Evolutionary conservation across 2,113 vertebrate genomes (phyloP), one percentile per base, ranked within the genome.

Genomic region (Panurus biarmicus): DNA sequence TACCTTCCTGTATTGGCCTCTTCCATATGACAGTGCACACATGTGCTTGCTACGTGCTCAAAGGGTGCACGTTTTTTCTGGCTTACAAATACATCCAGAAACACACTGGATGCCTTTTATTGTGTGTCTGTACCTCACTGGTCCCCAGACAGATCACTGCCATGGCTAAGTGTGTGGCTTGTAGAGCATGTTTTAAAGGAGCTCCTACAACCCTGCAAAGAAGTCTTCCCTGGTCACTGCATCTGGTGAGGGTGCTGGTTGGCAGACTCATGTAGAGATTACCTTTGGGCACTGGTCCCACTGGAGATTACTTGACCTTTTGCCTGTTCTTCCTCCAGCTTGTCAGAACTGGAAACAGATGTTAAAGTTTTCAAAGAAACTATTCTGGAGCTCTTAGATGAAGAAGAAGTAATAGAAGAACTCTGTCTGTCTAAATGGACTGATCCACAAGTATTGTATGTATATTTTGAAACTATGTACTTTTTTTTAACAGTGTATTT

Each of bases 291-390:
- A 2, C 31, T 64, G 75, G 16, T 88, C 60, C 28, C 45, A 14
- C 28, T 81, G 85, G 57, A 44, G 72, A 42, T 90, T 83, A 40
- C 44, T 79, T 95, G 51, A 96, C 56, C 8, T 83, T 87, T 89
- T 93, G 54, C 40, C 50, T 90, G 20, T 89, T 94, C 73, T 94
- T 95, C 72, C 87, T 96, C 74, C 95, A 99, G 99, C 96, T 97
- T 99, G 33, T 99, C 99, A 89, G 99, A 99, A 97, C 97, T 99
- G 96, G 99, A 99, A 97, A 99, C 99, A 2, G 99, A 99, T 95
- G 97, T 99, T 75, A 99, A 98, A 93, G 98, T 99, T 86, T 99
- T 99, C 94, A 99, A 98, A 97, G 99, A 99, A 91, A 98, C 98
- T 2, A 96, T 99, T 94, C 94, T 99, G 96, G 98, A 99, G 97